Base-by-base conservation (phyloP, 1,140 invertebrate genomes). In the Conus betulinus region DNA sequence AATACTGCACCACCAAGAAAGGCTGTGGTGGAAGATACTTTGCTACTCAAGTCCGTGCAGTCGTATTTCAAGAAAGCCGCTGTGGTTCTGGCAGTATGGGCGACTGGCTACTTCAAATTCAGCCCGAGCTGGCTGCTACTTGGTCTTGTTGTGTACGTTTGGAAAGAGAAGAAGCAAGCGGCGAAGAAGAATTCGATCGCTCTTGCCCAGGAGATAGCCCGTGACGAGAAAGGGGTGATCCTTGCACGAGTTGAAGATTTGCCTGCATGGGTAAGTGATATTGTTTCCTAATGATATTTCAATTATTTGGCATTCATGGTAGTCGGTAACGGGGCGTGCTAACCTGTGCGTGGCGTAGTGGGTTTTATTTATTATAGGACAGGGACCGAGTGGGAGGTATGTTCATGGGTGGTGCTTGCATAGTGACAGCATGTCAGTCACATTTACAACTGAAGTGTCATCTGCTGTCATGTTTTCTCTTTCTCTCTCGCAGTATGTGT, bases 151-250 rank as follows among this genome's bases (percentile, higher is more conserved):
- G 95, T 98, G 27, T 97, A 97, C 13, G 97, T 98, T 76, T 96
- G 98, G 91, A 97, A 98, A 85, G 97, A 97, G 89, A 97, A 98
- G 94, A 97, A 97, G 96, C 96, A 96, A 78, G 97, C 97, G 93
- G 96, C 97, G 84, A 97, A 96, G 90, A 96, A 98, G 91, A 96
- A 97, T 83, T 97, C 97, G 92, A 96, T 98, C 91, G 96, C 97
- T 90, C 96, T 98, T 87, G 97, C 98, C 52, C 97, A 98, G 95
- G 97, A 97, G 20, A 96, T 97, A 25, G 97, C 97, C 15, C 94
- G 97, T 25, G 97, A 97, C 90, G 98, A 99, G 95, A 98, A 98
- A 95, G 97, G 98, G 91, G 96, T 98, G 51, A 97, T 99, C 87
- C 95, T 98, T 79, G 98, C 97, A 5, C 96, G 97, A 93, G 96